A percentile compares a stretch with the other conserved stretches of the same genome.
These are phyloP conservation scores for Tiliacea aurago DNA, from an alignment of 2,888 invertebrate species.

Conservation along the genomic window DNA sequence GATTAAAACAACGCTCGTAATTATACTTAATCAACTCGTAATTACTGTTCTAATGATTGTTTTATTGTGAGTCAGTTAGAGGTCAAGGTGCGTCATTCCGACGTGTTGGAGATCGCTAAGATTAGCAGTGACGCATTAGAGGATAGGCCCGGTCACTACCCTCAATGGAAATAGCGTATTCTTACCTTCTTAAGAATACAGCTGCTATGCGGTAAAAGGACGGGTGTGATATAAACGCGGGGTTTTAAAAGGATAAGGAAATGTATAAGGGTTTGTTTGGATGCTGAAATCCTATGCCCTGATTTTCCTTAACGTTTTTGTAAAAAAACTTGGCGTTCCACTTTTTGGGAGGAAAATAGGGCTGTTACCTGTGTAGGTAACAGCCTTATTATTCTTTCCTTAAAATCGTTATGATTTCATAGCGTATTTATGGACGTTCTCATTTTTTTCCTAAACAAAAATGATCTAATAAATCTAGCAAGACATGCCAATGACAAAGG, in stretches of 20 bases:
- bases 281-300: not conserved
- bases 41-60: constrained; percentile 68
- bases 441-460: not conserved
- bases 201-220: constrained; percentile 45
- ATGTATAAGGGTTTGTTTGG: constrained; percentile 21
- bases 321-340: not conserved
- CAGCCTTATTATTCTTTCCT: too few species aligned
- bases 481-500: constrained; percentile 27
- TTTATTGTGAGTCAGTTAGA: constrained; percentile 76
- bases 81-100: constrained; percentile 78
- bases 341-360: constrained; percentile 7
- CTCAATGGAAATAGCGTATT: constrained; percentile 60
- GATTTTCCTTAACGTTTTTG: constrained; percentile 24
- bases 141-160: constrained; percentile 77
- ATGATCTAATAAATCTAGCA: constrained; percentile 21
- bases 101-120: constrained; percentile 76
- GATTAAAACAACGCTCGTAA: constrained; percentile 39
- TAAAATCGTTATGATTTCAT: not conserved
- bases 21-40: constrained; percentile 53
- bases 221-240: constrained; percentile 26
- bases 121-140: constrained; percentile 83
- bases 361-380: too few species aligned
- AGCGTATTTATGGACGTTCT: not conserved
- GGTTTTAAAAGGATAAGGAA: constrained; percentile 29
- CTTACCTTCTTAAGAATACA: constrained; percentile 35